Conservation (phyloP, 2,113 vertebrate genomes). For the Sclerurus mexicanus region DNA sequence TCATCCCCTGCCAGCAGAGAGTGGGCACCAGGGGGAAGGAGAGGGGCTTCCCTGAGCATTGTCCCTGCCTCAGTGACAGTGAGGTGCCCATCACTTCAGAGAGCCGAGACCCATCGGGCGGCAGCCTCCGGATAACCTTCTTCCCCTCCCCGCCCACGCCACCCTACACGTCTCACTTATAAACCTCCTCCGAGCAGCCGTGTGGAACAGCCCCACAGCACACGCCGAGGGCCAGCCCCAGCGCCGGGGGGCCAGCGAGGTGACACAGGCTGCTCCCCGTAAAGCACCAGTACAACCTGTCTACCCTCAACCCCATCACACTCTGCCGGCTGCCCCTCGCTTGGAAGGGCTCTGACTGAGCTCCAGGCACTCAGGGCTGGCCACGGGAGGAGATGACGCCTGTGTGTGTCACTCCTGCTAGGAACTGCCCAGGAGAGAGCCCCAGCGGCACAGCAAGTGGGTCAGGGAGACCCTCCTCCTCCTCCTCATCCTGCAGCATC, state of each 20-base stretch:
- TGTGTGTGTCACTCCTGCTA: background rate
- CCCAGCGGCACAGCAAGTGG: background rate
- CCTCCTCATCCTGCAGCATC: background rate
- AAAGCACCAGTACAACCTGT: background rate
- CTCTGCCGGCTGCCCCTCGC: background rate
- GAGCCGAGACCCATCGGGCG: conserved; percentile 28
- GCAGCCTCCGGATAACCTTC: conserved; percentile 50
- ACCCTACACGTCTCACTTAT: conserved; percentile 69
- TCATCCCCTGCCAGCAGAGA: conserved; percentile 81
- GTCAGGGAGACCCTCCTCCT: background rate
- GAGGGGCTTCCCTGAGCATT: conserved; percentile 50
- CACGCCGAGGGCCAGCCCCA: background rate
- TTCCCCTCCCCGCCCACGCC: conserved; percentile 26
- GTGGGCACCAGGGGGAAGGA: conserved; percentile 64
- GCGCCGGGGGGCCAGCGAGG: background rate
- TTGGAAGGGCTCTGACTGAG: conserved; percentile 3
- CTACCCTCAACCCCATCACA: background rate
- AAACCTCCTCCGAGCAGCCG: background rate
- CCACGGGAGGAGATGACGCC: background rate
- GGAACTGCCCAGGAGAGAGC: background rate
- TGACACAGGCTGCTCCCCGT: conserved; percentile 1
- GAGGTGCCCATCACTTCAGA: conserved; percentile 65
- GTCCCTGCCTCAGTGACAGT: conserved; percentile 62
- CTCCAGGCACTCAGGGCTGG: background rate
- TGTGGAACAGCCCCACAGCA: background rate